Conservation (phyloP, 2,888 invertebrate species). For the Gonocerus acuteangulatus region DNA sequence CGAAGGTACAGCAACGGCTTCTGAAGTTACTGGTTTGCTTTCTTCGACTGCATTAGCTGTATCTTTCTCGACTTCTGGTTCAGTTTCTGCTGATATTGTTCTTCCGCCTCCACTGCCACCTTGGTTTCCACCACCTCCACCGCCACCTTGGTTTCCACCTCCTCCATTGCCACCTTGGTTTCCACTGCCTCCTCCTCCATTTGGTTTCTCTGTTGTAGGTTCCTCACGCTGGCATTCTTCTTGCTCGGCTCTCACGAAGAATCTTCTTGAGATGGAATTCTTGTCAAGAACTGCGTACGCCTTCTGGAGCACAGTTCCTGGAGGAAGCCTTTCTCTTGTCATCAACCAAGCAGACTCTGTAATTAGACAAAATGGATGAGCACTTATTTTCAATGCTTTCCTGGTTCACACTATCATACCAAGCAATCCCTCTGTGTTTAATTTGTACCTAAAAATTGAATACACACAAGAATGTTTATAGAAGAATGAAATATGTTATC, state of each 20-base stretch:
- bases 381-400: background rate
- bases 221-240: conserved; percentile 56
- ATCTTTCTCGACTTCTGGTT: conserved; percentile 5
- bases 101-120: conserved; percentile 6
- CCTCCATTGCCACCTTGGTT: conserved; percentile 28
- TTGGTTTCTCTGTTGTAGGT: conserved; percentile 26
- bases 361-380: conserved; percentile 31
- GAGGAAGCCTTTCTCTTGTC: conserved; percentile 59
- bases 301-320: conserved; percentile 54
- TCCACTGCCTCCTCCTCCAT: background rate
- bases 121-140: no score
- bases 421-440: no score
- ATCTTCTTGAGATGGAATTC: conserved; percentile 63
- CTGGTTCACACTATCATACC: no score
- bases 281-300: conserved; percentile 66
- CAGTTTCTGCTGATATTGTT: conserved; percentile 26
- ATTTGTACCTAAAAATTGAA: no score
- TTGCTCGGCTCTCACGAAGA: conserved; percentile 71
- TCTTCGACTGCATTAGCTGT: conserved; percentile 1
- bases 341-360: conserved; percentile 69
- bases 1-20: conserved; percentile 1
- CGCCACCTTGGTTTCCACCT: conserved; percentile 16
- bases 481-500: no score
- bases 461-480: no score
- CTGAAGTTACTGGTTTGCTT: background rate